Base-by-base conservation (phyloP, 2,888 invertebrate species). In the Serrognathus titanus region DNA sequence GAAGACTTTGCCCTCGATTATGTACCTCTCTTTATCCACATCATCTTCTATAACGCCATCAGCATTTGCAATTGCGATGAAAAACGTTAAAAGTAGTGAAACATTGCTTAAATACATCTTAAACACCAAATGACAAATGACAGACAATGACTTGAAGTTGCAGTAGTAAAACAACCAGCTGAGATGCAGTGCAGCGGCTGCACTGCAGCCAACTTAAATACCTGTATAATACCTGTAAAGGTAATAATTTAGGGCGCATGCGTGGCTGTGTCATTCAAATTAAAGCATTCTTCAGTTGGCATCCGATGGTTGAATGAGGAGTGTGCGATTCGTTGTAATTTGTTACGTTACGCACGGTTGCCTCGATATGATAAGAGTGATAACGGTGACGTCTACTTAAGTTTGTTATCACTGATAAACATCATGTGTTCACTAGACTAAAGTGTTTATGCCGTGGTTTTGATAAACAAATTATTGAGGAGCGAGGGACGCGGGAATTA, bases 1-100 rank as follows among this genome's bases (percentile, higher is more conserved):
- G 75, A 87, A 88, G 3, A 92, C 88, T 79, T 87, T 85, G 16
- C 93, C 93, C 78, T 93, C 93, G 46, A 93, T 90, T 37, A 83
- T 81, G 71, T 90, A 90, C 58, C 86, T 79, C n/a, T 69, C 69
- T 49, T 79, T 74, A 24, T 82, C 80, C 39, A 77, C 74, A 54
- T 76, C 78, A 16, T 80, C 79, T 81, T 81, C 51, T 69, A 12
- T 46, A 37, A 31, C 37, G 16, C 11, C 13, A 43, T 52, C 52
- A 4, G 46, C 52, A 7, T 45, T 43, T 45, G 35, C 8, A 35
- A 12, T 12, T 43, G 36, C 43, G 16, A 10, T 36, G 13, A 52
- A 35, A 45, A 51, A n/a, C 13, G 45, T 35, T n/a, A 45, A 16
- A 5, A 45, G 1, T 24, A 51, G 6, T 1, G 39, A 36, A 31